Evolutionary conservation across 2,113 vertebrate genomes (phyloP), one percentile per base, ranked within the genome.

Genomic region (Sciurus niger): DNA sequence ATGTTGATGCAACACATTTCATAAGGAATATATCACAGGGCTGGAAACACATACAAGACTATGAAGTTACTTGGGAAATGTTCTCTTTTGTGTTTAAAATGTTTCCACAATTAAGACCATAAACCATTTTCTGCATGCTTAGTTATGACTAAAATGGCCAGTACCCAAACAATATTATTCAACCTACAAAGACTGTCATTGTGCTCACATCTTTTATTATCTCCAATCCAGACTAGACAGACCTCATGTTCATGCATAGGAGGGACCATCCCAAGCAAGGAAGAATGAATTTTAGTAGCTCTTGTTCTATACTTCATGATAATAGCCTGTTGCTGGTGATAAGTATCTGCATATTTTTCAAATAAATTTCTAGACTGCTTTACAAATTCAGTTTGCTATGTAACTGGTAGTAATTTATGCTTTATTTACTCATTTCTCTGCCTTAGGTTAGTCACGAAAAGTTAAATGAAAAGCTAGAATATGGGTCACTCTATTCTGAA

Each of bases 341-440:
- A 87, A 24, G 43, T 8, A 82, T 28, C 18, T n/a, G 17, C 13
- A 46, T 1, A 63, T 88, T 30, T 86, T 95, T 91, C 37, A 86
- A 63, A 40, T 20, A 63, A 84, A 30, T 89, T 89, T 87, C 74
- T 70, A 70, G 40, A 83, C 6, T 51, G 51, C 28, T 93, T 83
- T 46, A n/a, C n/a, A 82, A 91, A 93, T 84, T 91, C 67, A 60
- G 16, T 74, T 84, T 94, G n/a, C 76, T 84, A 95, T 51, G 34
- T 6, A 65, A 48, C 34, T 70, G 20, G 8, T 73, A 79, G 55
- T 92, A 58, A 86, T 51, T 92, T 53, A 90, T 46, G 55, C 37
- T 85, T 96, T 94, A 87, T 63, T 84, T 96, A 90, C 78, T 63
- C 24, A 40, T 78, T 74, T 80, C n/a, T 82, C 73, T 88, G 43